phyloP scores from a whole-genome alignment of 1,140 invertebrate genomes.

The Bombus impatiens region DNA sequence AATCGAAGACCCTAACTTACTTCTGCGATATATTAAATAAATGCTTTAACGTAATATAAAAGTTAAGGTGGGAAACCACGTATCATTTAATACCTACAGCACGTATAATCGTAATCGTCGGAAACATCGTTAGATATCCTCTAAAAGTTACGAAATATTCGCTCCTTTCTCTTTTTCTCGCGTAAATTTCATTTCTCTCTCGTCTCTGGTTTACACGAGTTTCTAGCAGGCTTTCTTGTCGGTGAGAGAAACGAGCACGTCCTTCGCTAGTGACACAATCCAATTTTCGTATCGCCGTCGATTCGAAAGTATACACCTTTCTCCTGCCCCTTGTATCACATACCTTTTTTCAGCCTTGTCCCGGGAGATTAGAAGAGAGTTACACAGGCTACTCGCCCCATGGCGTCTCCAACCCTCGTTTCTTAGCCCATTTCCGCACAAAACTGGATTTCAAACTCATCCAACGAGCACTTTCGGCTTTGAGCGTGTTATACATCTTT shows the following conservation, averaged over 20 bases:
- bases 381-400: not conserved
- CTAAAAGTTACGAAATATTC: not conserved
- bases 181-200: not conserved
- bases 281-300: constrained; percentile 54
- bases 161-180: not conserved
- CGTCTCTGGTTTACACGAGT: not conserved
- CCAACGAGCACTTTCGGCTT: not conserved
- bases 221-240: not conserved
- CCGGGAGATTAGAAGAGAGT: constrained; percentile 49
- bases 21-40: not conserved
- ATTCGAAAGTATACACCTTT: constrained; percentile 41
- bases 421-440: constrained; percentile 19
- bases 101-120: not conserved
- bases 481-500: not conserved
- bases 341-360: constrained; percentile 22
- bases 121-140: not conserved
- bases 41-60: not conserved
- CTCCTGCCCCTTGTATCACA: constrained; percentile 18
- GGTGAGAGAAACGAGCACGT: not conserved
- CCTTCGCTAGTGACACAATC: constrained; percentile 36
- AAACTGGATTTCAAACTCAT: constrained; percentile 34
- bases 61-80: not conserved
- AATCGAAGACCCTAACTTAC: no score
- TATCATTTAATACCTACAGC: not conserved
- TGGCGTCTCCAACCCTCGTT: not conserved